Conservation (phyloP, 2,797 vertebrate species). For the Hippocampus kuda region DNA sequence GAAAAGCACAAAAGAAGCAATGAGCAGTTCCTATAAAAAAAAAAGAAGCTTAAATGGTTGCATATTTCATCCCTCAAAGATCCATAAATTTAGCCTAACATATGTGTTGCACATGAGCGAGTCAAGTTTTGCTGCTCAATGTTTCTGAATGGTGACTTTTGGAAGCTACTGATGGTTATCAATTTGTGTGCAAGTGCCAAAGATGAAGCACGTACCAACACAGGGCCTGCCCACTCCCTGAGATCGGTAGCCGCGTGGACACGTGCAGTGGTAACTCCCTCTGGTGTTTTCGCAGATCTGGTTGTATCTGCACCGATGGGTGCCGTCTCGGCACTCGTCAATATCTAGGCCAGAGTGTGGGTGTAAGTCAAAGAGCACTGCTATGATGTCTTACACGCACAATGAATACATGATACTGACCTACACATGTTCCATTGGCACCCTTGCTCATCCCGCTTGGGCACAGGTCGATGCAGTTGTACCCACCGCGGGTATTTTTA, state of each 20-base stretch:
- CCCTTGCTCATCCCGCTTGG: slow-evolving; percentile 86
- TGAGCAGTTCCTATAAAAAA: slow-evolving; percentile 1
- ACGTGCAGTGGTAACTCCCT: slow-evolving; percentile 89
- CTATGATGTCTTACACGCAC: neutral
- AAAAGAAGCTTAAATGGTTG: no score
- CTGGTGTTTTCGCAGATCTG: slow-evolving; percentile 91
- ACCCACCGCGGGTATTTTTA: slow-evolving; percentile 90
- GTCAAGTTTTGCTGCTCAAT: neutral
- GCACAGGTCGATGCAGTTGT: slow-evolving; percentile 91
- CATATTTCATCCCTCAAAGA: neutral
- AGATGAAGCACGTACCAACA: slow-evolving; percentile 70
- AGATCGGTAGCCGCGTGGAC: slow-evolving; percentile 80
- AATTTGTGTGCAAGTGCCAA: neutral
- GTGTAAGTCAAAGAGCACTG: neutral
- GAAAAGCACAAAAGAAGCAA: slow-evolving; percentile 20
- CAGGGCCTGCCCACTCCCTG: slow-evolving; percentile 83
- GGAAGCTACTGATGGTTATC: neutral
- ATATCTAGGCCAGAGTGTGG: slow-evolving; percentile 68
- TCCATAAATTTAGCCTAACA: neutral
- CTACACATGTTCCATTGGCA: slow-evolving; percentile 82
- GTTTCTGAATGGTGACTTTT: neutral
- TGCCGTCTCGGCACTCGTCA: slow-evolving; percentile 86
- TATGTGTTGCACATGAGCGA: neutral
- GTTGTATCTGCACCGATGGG: slow-evolving; percentile 89
- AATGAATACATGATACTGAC: slow-evolving; percentile 60